Evolutionary conservation across 37 sponge, comb jelly and placozoan genomes (phyloP).

Genomic region (Theonella swinhoei): DNA sequence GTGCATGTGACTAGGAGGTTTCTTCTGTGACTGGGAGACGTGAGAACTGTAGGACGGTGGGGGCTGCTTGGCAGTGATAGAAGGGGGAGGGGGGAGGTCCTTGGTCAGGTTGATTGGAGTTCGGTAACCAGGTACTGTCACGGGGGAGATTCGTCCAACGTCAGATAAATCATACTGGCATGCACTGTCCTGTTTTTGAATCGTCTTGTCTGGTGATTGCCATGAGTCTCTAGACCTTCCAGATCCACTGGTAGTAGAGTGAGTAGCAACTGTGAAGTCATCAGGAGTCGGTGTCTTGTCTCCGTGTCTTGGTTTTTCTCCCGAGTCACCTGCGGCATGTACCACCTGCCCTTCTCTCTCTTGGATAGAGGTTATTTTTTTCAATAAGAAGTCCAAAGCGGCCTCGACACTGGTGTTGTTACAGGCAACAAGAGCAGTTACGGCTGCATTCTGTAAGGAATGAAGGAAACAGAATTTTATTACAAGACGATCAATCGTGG

Average conservation of each 20-base stretch:
- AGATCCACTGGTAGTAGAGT: neutral
- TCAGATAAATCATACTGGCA: conserved; percentile 1
- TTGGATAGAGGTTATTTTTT: conserved; percentile 28
- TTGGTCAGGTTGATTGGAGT: conserved; percentile 39
- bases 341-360: neutral
- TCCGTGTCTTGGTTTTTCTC: neutral
- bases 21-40: neutral
- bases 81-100: conserved; percentile 22
- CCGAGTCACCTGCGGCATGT: neutral
- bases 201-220: conserved; percentile 17
- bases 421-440: conserved; percentile 56
- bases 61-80: neutral
- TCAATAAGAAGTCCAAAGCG: conserved; percentile 63
- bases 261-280: neutral
- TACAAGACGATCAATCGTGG: too few relatives aligned
- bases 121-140: conserved; percentile 28
- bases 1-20: neutral
- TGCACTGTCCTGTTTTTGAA: conserved; percentile 1
- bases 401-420: conserved; percentile 63
- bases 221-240: neutral
- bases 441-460: conserved; percentile 46
- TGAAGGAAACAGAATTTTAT: neutral
- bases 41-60: conserved; percentile 12
- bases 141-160: conserved; percentile 36
- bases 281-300: conserved; percentile 27